Conservation (phyloP, 2,797 vertebrate species). For the Miichthys miiuy region DNA sequence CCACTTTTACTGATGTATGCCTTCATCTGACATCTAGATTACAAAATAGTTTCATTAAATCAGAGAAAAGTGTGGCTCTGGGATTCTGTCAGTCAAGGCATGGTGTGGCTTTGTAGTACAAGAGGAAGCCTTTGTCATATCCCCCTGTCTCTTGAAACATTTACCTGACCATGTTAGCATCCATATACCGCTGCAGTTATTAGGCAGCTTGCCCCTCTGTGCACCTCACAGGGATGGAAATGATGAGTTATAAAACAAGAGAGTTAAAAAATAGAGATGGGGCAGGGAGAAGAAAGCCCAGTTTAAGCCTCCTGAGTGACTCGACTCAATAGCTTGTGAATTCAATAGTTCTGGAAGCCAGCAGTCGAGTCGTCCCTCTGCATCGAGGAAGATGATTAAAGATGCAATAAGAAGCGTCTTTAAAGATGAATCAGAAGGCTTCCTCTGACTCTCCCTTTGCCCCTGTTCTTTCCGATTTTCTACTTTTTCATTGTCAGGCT, state of each 20-base stretch:
- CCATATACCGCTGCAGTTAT: constrained; percentile 8
- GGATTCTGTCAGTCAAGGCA: constrained; percentile 17
- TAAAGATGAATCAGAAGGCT: constrained; percentile 79
- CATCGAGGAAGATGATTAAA: constrained; percentile 76
- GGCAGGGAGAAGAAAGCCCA: constrained; percentile 49
- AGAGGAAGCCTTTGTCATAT: constrained; percentile 36
- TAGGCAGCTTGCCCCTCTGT: constrained; percentile 8
- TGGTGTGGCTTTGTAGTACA: constrained; percentile 56
- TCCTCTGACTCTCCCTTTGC: constrained; percentile 28
- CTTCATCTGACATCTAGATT: constrained; percentile 36
- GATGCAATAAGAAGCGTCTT: constrained; percentile 77
- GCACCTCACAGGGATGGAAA: constrained; percentile 41
- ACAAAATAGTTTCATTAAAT: constrained; percentile 38
- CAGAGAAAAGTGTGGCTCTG: background rate
- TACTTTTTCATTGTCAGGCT: constrained; percentile 33
- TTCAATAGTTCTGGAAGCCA: constrained; percentile 69
- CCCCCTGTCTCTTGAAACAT: constrained; percentile 66
- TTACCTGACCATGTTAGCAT: constrained; percentile 62
- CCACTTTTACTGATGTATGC: constrained; percentile 5
- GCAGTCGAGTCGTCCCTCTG: constrained; percentile 55
- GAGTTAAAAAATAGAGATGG: constrained; percentile 33
- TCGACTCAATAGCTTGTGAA: constrained; percentile 62
- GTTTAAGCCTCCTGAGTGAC: constrained; percentile 46
- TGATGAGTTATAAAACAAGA: constrained; percentile 51
- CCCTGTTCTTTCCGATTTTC: constrained; percentile 13